Evolutionary conservation across 2,888 invertebrate species (phyloP).

Genomic region (Mythimna vitellina): DNA sequence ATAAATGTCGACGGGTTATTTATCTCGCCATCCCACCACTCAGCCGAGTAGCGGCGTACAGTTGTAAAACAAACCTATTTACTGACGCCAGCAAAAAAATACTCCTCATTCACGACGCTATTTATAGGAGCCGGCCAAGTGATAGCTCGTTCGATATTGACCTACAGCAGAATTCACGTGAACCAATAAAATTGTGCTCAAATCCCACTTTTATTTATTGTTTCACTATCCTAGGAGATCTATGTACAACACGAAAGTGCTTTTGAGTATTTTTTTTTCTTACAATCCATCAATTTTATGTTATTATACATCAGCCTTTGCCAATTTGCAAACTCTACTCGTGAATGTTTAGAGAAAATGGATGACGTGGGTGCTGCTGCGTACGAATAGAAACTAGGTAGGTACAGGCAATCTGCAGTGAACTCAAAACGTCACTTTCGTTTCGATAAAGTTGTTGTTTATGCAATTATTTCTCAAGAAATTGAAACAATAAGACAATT

Average conservation of each 20-base stretch:
- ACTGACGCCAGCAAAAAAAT: slow-evolving; percentile 61
- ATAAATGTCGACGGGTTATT: slow-evolving; percentile 71
- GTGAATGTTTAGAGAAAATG: slow-evolving; percentile 33
- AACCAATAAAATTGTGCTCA: slow-evolving; percentile 43
- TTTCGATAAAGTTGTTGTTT: slow-evolving; percentile 49
- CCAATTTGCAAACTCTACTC: slow-evolving; percentile 32
- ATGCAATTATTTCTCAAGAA: slow-evolving; percentile 46
- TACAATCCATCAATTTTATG: slow-evolving; percentile 45
- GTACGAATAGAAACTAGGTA: slow-evolving; percentile 10
- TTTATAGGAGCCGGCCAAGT: slow-evolving; percentile 45
- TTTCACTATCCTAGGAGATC: slow-evolving; percentile 20
- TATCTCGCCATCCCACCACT: slow-evolving; percentile 67
- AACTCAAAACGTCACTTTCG: slow-evolving; percentile 51
- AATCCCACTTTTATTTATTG: slow-evolving; percentile 40
- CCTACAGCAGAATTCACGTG: slow-evolving; percentile 51
- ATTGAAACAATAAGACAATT: slow-evolving; percentile 54
- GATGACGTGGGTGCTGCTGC: slow-evolving; percentile 34
- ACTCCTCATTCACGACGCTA: slow-evolving; percentile 50
- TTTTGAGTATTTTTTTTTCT: slow-evolving; percentile 44
- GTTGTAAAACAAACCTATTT: slow-evolving; percentile 72
- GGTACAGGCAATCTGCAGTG: slow-evolving; percentile 17
- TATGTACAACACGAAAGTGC: slow-evolving; percentile 15
- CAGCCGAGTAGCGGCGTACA: slow-evolving; percentile 47
- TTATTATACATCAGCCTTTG: slow-evolving; percentile 28
- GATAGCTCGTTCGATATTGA: slow-evolving; percentile 52